These are phyloP conservation scores for Hafferia zeledoni DNA, from an alignment of 2,797 vertebrate genomes.

Conservation along the genomic window DNA sequence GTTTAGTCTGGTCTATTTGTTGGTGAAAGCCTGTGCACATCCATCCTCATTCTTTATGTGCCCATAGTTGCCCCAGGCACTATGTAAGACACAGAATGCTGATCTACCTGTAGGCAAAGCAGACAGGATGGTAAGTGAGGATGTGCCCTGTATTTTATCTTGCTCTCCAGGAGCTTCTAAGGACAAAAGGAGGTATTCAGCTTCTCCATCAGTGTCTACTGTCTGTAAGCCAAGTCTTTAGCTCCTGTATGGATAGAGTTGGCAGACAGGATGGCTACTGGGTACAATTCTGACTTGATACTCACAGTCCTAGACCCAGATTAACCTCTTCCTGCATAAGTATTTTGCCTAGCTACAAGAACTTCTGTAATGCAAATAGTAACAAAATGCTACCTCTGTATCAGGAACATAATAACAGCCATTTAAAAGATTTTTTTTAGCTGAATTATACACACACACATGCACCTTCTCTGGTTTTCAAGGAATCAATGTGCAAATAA, in stretches of 20 bases:
- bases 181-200: background rate
- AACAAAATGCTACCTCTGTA: background rate
- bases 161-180: background rate
- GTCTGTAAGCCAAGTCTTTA: background rate
- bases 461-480: background rate
- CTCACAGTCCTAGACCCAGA: background rate
- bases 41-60: background rate
- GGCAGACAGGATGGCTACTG: background rate
- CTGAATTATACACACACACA: background rate
- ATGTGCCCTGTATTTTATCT: background rate
- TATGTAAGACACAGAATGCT: background rate
- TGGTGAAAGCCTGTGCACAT: background rate
- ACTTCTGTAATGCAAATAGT: background rate
- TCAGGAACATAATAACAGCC: background rate
- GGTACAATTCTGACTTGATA: background rate
- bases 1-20: background rate
- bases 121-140: background rate
- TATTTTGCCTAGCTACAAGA: background rate
- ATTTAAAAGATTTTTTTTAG: background rate
- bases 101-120: fast-evolving
- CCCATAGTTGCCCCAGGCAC: background rate
- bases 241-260: background rate
- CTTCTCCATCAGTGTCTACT: background rate
- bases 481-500: background rate
- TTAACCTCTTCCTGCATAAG: background rate